Evolutionary conservation across 2,888 invertebrate species (phyloP).

Genomic region (Drosophila neonasuta): DNA sequence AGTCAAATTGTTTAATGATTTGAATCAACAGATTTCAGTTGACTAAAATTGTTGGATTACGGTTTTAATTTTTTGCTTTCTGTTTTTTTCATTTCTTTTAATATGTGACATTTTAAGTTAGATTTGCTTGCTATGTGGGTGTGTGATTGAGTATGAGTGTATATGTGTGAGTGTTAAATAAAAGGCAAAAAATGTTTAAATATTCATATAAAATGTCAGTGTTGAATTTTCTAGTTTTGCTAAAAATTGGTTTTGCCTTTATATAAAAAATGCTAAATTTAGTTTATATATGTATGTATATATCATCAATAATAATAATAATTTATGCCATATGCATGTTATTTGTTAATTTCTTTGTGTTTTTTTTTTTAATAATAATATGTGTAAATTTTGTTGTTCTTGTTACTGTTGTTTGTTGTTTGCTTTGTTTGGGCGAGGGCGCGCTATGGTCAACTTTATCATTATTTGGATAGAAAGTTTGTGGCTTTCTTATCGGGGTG

Average conservation of each 20-base stretch:
- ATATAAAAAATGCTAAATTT: slow-evolving; percentile 60
- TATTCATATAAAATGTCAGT: slow-evolving; percentile 38
- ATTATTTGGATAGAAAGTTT: slow-evolving; percentile 23
- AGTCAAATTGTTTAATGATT: slow-evolving; percentile 58
- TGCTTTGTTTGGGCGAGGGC: slow-evolving; percentile 54
- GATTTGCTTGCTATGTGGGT: slow-evolving; percentile 45
- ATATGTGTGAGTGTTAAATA: slow-evolving; percentile 33
- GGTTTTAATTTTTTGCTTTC: slow-evolving; percentile 22
- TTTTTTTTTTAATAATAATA: slow-evolving; percentile 13
- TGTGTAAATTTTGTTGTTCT: slow-evolving; percentile 45
- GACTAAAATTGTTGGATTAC: slow-evolving; percentile 49
- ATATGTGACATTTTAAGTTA: slow-evolving; percentile 35
- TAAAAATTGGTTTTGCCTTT: slow-evolving; percentile 51
- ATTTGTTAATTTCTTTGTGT: slow-evolving; percentile 30
- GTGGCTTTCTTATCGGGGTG: slow-evolving; percentile 25
- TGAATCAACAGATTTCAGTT: slow-evolving; percentile 57
- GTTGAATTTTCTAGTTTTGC: slow-evolving; percentile 59
- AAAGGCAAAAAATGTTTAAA: slow-evolving; percentile 43
- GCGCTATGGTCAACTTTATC: slow-evolving; percentile 65
- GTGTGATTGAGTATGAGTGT: slow-evolving; percentile 11
- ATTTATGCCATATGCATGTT: slow-evolving; percentile 36
- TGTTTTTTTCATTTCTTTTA: not conserved
- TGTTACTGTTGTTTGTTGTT: slow-evolving; percentile 33
- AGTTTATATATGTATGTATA: slow-evolving; percentile 37
- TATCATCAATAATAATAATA: slow-evolving; percentile 56